Conservation (phyloP, 2,888 invertebrate species). For the Timandra comae region DNA sequence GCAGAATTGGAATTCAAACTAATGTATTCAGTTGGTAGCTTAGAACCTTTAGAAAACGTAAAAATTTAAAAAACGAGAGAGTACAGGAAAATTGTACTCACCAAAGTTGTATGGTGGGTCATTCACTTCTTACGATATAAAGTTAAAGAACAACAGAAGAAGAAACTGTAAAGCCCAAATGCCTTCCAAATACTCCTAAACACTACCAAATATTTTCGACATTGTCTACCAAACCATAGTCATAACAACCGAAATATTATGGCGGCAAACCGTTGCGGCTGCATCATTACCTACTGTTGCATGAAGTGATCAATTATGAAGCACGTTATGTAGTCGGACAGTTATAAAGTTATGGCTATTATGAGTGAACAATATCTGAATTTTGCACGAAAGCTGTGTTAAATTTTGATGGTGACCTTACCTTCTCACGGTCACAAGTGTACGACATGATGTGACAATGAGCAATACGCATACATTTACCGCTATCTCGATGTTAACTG, state of each 20-base stretch:
- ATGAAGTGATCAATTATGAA: constrained; percentile 24
- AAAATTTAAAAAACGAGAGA: too few species aligned
- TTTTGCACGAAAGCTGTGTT: constrained; percentile 20
- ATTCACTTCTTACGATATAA: too few species aligned
- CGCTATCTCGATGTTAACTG: constrained; percentile 41
- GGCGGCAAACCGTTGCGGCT: constrained; percentile 17
- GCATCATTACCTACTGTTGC: constrained; percentile 22
- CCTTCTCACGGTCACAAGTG: constrained; percentile 35
- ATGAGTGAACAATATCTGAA: constrained; percentile 17
- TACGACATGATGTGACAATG: constrained; percentile 24
- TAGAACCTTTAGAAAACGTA: too few species aligned
- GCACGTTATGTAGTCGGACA: constrained; percentile 21
- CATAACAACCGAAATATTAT: constrained; percentile 10
- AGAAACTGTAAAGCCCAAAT: too few species aligned
- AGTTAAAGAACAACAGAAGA: too few species aligned
- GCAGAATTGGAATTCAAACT: too few species aligned
- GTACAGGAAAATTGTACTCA: too few species aligned
- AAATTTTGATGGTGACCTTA: constrained; percentile 11
- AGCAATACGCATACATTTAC: constrained; percentile 36
- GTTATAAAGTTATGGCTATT: constrained; percentile 28
- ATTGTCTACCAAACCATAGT: too few species aligned
- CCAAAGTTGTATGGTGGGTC: too few species aligned
- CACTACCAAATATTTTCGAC: too few species aligned
- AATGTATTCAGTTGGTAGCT: too few species aligned
- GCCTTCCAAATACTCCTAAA: too few species aligned